A percentile compares a stretch with the other conserved stretches of the same genome.
These are phyloP conservation scores for Brachyptera putata DNA, from an alignment of 2,888 invertebrate species.

Conservation along the genomic window DNA sequence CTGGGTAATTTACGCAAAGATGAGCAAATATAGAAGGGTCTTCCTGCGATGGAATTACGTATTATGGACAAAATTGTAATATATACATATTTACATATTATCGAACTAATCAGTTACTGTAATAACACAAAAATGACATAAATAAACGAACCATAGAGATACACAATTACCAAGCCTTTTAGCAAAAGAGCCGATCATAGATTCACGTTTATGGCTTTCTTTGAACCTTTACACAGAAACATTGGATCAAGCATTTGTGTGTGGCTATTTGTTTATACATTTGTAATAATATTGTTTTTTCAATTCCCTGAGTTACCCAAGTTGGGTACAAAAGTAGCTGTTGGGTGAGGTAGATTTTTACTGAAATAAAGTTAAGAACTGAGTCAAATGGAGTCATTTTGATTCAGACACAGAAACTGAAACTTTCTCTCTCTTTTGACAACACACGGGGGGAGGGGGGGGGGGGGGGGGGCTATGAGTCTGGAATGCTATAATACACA, in stretches of 20 bases:
- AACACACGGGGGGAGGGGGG: background rate
- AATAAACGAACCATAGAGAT: too few species aligned
- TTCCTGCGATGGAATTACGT: too few species aligned
- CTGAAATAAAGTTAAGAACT: conserved; percentile 17
- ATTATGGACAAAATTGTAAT: conserved; percentile 25
- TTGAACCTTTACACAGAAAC: conserved; percentile 17
- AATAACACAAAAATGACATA: too few species aligned
- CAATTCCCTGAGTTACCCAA: conserved; percentile 33
- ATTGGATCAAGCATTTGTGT: conserved; percentile 22
- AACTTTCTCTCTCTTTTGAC: background rate
- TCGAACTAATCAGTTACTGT: too few species aligned
- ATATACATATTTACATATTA: conserved; percentile 27
- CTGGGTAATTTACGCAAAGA: background rate
- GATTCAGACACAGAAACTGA: conserved; percentile 1
- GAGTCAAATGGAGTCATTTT: too few species aligned
- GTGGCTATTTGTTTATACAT: conserved; percentile 22
- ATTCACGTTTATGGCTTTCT: conserved; percentile 30
- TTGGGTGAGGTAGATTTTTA: conserved; percentile 32
- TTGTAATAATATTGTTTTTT: conserved; percentile 25
- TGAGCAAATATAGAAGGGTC: conserved; percentile 22
- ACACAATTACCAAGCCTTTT: too few species aligned
- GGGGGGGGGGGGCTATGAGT: too few species aligned
- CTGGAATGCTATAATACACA: too few species aligned
- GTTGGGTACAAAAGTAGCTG: conserved; percentile 30
- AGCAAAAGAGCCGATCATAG: too few species aligned